Percentiles rank a stretch among this genome's conserved stretches.
phyloP scores from a whole-genome alignment of 2,888 invertebrate species.

The Eupithecia exiguata region DNA sequence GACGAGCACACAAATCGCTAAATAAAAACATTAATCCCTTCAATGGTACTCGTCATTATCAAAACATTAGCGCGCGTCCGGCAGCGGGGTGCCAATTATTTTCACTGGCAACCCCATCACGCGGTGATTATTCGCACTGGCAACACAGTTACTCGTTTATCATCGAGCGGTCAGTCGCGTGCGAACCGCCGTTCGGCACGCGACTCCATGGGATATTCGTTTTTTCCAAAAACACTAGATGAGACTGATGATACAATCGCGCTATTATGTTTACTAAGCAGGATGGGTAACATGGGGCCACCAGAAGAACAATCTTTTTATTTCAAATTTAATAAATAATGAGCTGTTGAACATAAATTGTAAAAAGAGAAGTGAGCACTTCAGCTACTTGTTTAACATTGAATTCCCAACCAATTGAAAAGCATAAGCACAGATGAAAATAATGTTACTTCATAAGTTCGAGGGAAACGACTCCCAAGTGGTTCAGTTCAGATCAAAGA shows the following conservation, averaged over 20 bases:
- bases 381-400: not conserved
- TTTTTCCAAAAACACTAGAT: slow-evolving; percentile 56
- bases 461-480: slow-evolving; percentile 33
- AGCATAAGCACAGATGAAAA: no score
- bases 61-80: slow-evolving; percentile 77
- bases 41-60: slow-evolving; percentile 78
- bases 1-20: slow-evolving; percentile 63
- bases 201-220: slow-evolving; percentile 47
- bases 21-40: slow-evolving; percentile 73
- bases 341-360: slow-evolving; percentile 16
- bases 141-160: slow-evolving; percentile 74
- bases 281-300: slow-evolving; percentile 31
- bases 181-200: slow-evolving; percentile 55
- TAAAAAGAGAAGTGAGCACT: slow-evolving; percentile 12
- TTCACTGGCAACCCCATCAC: slow-evolving; percentile 76
- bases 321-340: not conserved
- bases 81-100: slow-evolving; percentile 82
- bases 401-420: slow-evolving; percentile 32
- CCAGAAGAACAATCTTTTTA: slow-evolving; percentile 22
- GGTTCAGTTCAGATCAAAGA: slow-evolving; percentile 46
- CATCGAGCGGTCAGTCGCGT: slow-evolving; percentile 64
- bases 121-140: slow-evolving; percentile 67
- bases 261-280: slow-evolving; percentile 45
- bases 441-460: no score
- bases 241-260: slow-evolving; percentile 46